Evolutionary conservation across 2,113 vertebrate species (phyloP).

Genomic region (Lophura nycthemera): DNA sequence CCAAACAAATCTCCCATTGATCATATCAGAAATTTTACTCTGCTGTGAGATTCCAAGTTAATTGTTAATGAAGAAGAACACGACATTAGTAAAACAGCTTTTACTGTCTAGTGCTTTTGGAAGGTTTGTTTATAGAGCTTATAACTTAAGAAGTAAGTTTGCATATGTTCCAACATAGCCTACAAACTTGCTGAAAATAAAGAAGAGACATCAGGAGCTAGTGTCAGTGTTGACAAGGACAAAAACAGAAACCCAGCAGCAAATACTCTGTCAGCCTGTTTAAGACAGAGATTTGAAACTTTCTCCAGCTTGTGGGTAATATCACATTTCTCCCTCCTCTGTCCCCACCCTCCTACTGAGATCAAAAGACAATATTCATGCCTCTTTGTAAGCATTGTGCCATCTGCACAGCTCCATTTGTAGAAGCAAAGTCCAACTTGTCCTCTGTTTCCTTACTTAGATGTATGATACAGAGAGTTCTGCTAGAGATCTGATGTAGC

Average conservation of each 20-base stretch:
- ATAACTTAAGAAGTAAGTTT: background rate
- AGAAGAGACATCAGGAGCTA: background rate
- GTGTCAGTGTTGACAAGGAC: background rate
- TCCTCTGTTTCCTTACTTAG: conserved; percentile 51
- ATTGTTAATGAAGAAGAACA: background rate
- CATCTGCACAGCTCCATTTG: conserved; percentile 67
- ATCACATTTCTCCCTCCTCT: conserved; percentile 57
- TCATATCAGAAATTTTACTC: background rate
- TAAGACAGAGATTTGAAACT: conserved; percentile 53
- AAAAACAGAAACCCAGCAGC: conserved; percentile 47
- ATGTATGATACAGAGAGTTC: conserved; percentile 18
- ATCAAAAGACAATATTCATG: conserved; percentile 73
- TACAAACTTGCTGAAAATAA: background rate
- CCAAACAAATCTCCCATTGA: background rate
- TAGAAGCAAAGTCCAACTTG: conserved; percentile 46
- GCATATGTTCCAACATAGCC: background rate
- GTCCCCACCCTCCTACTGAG: conserved; percentile 66
- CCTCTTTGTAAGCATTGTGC: conserved; percentile 62
- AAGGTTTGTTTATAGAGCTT: background rate
- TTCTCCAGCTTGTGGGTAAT: conserved; percentile 52
- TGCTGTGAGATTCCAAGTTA: background rate
- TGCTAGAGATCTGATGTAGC: conserved; percentile 41
- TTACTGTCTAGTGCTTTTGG: background rate
- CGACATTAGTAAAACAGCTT: background rate
- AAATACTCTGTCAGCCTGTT: conserved; percentile 30